A percentile compares a stretch with the other conserved stretches of the same genome.
These are phyloP conservation scores for Sphaeridia pumilis DNA, from an alignment of 2,888 invertebrate species.

Conservation along the genomic window DNA sequence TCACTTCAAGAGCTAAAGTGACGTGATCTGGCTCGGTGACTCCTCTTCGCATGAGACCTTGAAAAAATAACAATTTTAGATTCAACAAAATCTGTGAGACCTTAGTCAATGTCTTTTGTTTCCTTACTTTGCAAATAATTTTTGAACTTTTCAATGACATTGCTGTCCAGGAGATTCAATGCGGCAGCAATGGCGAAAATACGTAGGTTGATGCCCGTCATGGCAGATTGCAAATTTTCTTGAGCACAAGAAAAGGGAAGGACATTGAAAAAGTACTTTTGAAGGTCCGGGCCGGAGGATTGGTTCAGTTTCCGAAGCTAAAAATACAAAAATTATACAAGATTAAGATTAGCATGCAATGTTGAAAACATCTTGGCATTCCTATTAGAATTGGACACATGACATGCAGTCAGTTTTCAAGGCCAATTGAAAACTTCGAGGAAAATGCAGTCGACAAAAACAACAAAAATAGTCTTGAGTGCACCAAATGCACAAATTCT, in stretches of 20 bases:
- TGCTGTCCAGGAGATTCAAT: conserved; percentile 20
- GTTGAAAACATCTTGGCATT: background rate
- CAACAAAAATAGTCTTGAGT: background rate
- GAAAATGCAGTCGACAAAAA: background rate
- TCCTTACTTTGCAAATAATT: conserved; percentile 21
- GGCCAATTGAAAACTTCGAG: background rate
- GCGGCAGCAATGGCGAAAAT: conserved; percentile 25
- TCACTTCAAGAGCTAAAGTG: background rate
- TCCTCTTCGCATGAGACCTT: background rate
- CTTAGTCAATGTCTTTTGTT: no score
- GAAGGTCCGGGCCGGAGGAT: conserved; percentile 21
- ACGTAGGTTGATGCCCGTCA: conserved; percentile 20
- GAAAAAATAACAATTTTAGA: conserved; percentile 2
- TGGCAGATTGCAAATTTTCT: conserved; percentile 16
- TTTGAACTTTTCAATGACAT: conserved; percentile 19
- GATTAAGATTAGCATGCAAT: background rate
- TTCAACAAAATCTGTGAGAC: background rate
- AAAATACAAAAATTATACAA: background rate
- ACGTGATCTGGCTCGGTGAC: background rate
- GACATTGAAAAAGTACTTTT: conserved; percentile 24
- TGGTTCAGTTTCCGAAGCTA: conserved; percentile 18
- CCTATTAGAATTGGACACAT: no score
- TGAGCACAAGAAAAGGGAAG: conserved; percentile 26
- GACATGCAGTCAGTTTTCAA: no score
- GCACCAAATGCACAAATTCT: background rate